Percentiles rank a stretch among this genome's conserved stretches.
These are phyloP conservation scores for Neomicropteryx cornuta DNA, from an alignment of 1,140 invertebrate genomes.

Conservation along the genomic window DNA sequence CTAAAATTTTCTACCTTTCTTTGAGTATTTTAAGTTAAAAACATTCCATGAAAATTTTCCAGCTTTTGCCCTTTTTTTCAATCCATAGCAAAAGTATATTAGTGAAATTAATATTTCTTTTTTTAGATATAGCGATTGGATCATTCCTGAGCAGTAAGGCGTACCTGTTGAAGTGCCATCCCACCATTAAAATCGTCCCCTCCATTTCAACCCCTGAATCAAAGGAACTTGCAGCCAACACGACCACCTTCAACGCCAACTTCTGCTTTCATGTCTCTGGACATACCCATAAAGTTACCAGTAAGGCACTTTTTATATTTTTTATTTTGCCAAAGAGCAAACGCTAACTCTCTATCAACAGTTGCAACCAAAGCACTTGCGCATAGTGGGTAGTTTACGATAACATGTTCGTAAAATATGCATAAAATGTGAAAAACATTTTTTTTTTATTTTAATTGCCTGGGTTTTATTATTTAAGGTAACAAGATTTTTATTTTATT, in stretches of 20 bases:
- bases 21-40: background rate
- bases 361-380: background rate
- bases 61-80: background rate
- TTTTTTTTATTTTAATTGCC: no score
- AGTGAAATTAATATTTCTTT: conserved; percentile 4
- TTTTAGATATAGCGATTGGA: conserved; percentile 50
- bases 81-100: conserved; percentile 1
- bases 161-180: conserved; percentile 43
- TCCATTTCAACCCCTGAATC: conserved; percentile 31
- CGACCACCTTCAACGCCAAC: conserved; percentile 34
- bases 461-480: no score
- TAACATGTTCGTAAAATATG: background rate
- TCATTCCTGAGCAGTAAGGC: conserved; percentile 44
- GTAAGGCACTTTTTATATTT: conserved; percentile 14
- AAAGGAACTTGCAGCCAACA: conserved; percentile 35
- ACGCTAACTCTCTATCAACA: conserved; percentile 6
- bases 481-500: no score
- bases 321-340: background rate
- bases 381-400: conserved; percentile 11
- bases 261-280: conserved; percentile 28
- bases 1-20: background rate
- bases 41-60: background rate
- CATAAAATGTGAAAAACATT: background rate
- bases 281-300: conserved; percentile 15
- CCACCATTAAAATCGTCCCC: conserved; percentile 39